phyloP scores from a whole-genome alignment of 2,113 vertebrate species.

The Uria lomvia region DNA sequence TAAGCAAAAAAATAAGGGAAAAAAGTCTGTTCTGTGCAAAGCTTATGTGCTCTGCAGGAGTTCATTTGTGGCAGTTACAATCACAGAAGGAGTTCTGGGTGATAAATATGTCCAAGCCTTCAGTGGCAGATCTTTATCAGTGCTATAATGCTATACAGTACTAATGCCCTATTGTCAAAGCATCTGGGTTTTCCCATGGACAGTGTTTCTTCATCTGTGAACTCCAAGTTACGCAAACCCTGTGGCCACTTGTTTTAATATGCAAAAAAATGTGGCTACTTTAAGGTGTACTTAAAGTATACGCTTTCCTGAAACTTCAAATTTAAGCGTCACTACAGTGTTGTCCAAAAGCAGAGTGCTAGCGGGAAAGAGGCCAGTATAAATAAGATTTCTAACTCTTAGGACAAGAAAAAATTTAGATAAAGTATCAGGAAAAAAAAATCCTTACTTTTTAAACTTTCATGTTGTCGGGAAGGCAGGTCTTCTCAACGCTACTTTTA shows the following conservation, averaged over 20 bases:
- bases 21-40: constrained; percentile 20
- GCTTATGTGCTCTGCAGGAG: constrained; percentile 38
- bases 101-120: constrained; percentile 28
- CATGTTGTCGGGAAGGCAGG: neutral
- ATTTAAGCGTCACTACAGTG: neutral
- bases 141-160: neutral
- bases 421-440: neutral
- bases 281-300: neutral
- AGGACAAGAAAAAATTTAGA: neutral
- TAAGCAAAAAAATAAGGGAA: neutral
- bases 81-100: constrained; percentile 39
- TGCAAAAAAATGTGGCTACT: neutral
- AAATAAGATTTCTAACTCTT: neutral
- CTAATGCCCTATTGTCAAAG: neutral
- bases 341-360: neutral
- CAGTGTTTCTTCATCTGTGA: neutral
- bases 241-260: neutral
- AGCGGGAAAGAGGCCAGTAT: neutral
- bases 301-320: neutral
- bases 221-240: neutral
- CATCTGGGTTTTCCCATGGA: neutral
- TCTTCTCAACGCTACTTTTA: neutral
- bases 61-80: constrained; percentile 31
- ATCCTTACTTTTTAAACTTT: neutral
- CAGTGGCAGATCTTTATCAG: constrained; percentile 4